Evolutionary conservation across 2,797 vertebrate genomes (phyloP).

Genomic region (Lerista edwardsae): DNA sequence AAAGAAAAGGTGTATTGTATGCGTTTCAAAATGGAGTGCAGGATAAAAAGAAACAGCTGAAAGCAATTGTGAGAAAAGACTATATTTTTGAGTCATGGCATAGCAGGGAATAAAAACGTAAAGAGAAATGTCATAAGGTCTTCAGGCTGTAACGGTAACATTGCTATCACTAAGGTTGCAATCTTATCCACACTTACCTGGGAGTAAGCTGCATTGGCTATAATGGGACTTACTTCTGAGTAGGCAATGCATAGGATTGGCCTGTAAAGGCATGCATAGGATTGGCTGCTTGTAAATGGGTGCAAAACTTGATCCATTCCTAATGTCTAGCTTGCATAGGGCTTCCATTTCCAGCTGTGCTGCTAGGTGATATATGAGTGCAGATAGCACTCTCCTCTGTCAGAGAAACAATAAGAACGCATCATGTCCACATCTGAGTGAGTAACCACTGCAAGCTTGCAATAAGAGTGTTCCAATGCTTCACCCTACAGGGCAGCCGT

Average conservation of each 20-base stretch:
- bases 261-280: too few species aligned
- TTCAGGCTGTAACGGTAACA: background rate
- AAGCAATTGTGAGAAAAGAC: background rate
- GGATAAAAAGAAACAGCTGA: background rate
- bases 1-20: too few species aligned
- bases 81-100: background rate
- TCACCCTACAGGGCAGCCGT: slow-evolving; percentile 72
- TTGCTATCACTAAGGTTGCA: too few species aligned
- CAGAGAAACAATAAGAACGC: background rate
- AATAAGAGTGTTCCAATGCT: slow-evolving; percentile 2
- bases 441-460: background rate
- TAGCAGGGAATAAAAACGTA: background rate
- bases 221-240: too few species aligned
- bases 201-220: too few species aligned
- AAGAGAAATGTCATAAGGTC: background rate
- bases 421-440: background rate
- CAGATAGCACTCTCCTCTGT: background rate
- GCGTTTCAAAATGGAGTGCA: background rate
- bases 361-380: too few species aligned
- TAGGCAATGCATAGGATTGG: too few species aligned
- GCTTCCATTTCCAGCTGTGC: too few species aligned
- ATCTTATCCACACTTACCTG: too few species aligned
- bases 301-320: too few species aligned
- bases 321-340: background rate
- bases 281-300: background rate